Conservation (phyloP, 1,140 invertebrate species). For the Mamestra configurata region DNA sequence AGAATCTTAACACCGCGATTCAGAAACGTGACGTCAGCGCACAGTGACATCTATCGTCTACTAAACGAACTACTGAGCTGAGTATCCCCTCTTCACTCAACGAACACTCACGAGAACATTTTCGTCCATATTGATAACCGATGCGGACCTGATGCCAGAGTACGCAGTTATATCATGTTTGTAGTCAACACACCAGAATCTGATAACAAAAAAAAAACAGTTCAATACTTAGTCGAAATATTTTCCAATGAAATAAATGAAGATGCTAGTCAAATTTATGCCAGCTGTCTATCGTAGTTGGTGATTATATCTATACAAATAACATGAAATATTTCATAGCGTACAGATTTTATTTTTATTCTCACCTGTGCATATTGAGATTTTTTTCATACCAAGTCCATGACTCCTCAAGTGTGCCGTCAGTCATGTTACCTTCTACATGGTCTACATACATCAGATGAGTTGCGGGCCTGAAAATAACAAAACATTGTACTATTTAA, state of each 20-base stretch:
- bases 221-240: no score
- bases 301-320: background rate
- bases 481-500: slow-evolving; percentile 35
- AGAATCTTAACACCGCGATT: slow-evolving; percentile 46
- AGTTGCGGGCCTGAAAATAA: slow-evolving; percentile 89
- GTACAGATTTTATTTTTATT: background rate
- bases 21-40: slow-evolving; percentile 12
- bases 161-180: slow-evolving; percentile 98
- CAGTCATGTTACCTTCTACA: slow-evolving; percentile 98
- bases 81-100: background rate
- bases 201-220: slow-evolving; percentile 63
- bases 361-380: slow-evolving; percentile 94
- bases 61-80: background rate
- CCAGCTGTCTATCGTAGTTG: no score
- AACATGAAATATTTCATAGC: no score
- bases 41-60: slow-evolving; percentile 38
- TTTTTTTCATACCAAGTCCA: slow-evolving; percentile 98
- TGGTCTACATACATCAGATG: slow-evolving; percentile 97
- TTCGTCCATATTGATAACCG: slow-evolving; percentile 98
- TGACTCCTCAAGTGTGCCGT: slow-evolving; percentile 95
- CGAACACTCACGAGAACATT: slow-evolving; percentile 93
- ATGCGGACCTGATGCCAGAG: slow-evolving; percentile 98
- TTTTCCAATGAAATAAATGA: no score
- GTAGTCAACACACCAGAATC: slow-evolving; percentile 99
- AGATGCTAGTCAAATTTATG: no score